Evolutionary conservation across 2,113 vertebrate genomes (phyloP), one percentile per base, ranked within the genome.

Genomic region (Zingel zingel): DNA sequence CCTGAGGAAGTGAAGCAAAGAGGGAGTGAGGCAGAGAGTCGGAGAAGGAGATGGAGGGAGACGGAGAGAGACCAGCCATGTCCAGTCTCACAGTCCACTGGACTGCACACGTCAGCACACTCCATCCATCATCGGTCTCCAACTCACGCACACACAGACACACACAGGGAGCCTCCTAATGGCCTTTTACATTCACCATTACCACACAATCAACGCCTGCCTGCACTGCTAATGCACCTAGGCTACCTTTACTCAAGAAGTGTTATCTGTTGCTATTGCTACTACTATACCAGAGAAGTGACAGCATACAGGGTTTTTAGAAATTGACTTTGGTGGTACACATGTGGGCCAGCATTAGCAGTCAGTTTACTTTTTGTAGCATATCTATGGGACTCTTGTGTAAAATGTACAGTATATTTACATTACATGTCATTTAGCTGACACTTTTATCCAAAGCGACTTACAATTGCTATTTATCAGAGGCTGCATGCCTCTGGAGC

Each of bases 31-130:
- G 68, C 50, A 82, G 85, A 70, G 86, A 86, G 89, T 61, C 78
- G 79, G 85, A 81, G 82, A 74, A 71, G 83, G 88, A 86, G 86
- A 86, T 83, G 81, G 76, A 87, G 80, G 77, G 83, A 88, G 87
- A 88, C 69, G 61, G 78, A 82, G 91, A 85, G 89, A 92, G 90
- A 90, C 88, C 88, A 93, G 91, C 93, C 90, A 92, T 93, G 92
- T 92, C 93, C 93, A 90, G 92, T 93, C 91, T 88, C 90, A 89
- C 90, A 94, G 91, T 93, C 94, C 83, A 91, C 81, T 90, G 91
- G 88, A 89, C 88, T 91, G 91, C 89, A 83, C 83, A 92, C 91
- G 90, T 93, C 92, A 90, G 92, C 94, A 93, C 79, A 88, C 89
- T 89, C 89, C 88, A 94, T 94, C 92, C 91, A 94, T 94, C 93